Conservation (phyloP, 2,888 invertebrate genomes). For the Orchesella flavescens region DNA sequence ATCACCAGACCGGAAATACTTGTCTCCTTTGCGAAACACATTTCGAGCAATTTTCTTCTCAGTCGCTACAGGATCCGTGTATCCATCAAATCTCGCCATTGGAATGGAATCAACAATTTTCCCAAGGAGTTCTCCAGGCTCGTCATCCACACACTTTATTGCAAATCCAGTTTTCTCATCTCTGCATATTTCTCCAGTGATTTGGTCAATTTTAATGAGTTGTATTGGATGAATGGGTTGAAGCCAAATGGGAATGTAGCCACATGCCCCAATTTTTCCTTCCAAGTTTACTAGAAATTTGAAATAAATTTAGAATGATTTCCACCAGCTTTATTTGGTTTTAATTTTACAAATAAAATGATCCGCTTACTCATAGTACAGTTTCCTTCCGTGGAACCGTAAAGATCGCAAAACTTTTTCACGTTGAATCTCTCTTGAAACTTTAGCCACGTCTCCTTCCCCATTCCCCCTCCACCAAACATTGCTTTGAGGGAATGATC, state of each 20-base stretch:
- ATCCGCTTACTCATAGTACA: constrained; percentile 37
- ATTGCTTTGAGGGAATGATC: constrained; percentile 36
- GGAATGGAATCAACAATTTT: constrained; percentile 52
- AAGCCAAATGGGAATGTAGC: constrained; percentile 32
- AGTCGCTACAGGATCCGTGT: constrained; percentile 43
- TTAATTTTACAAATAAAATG: too few species aligned
- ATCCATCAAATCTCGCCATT: constrained; percentile 51
- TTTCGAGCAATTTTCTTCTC: constrained; percentile 46
- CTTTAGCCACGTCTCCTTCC: constrained; percentile 49
- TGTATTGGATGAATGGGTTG: constrained; percentile 32
- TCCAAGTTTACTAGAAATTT: constrained; percentile 40
- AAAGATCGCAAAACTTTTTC: constrained; percentile 34
- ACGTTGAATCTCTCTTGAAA: constrained; percentile 44
- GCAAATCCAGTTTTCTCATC: constrained; percentile 53
- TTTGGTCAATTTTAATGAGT: constrained; percentile 46
- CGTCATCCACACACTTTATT: constrained; percentile 46
- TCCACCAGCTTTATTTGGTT: too few species aligned
- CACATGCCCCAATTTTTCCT: constrained; percentile 42
- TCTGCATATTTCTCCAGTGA: constrained; percentile 45
- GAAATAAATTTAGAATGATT: too few species aligned
- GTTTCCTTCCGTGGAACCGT: constrained; percentile 54
- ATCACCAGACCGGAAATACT: constrained; percentile 43
- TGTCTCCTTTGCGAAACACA: constrained; percentile 23
- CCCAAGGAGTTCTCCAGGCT: constrained; percentile 62
- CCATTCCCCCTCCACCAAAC: constrained; percentile 32